phyloP scores from a whole-genome alignment of 2,113 vertebrate genomes.

The Heterochromis multidens region DNA sequence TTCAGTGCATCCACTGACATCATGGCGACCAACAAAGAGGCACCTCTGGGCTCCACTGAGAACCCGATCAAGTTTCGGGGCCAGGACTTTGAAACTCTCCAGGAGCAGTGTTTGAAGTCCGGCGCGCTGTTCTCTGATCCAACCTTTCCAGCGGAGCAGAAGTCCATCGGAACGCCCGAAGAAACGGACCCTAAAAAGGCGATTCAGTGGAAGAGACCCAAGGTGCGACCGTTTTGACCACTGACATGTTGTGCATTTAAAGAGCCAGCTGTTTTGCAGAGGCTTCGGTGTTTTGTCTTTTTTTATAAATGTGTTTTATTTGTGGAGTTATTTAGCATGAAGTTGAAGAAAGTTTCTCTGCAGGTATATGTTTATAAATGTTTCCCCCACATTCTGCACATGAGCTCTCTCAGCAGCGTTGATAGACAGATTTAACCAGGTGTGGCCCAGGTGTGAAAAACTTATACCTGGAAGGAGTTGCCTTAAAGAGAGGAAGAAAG shows the following conservation, averaged over 20 bases:
- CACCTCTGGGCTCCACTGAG: slow-evolving; percentile 56
- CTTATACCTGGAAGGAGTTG: background rate
- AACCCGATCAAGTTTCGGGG: slow-evolving; percentile 68
- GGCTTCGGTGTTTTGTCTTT: background rate
- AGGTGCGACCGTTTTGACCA: slow-evolving; percentile 35
- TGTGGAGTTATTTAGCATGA: background rate
- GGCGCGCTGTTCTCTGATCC: slow-evolving; percentile 68
- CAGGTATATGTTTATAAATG: background rate
- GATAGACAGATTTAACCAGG: background rate
- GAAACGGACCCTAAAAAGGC: slow-evolving; percentile 70
- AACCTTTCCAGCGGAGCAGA: slow-evolving; percentile 65
- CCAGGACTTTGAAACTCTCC: slow-evolving; percentile 50
- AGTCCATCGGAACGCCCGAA: slow-evolving; percentile 67
- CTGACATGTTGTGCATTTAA: background rate
- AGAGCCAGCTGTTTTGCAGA: background rate
- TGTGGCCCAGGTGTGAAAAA: background rate
- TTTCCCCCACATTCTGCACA: background rate
- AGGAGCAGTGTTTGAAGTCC: slow-evolving; percentile 53
- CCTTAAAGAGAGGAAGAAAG: background rate
- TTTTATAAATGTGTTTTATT: too few species aligned
- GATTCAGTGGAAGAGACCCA: slow-evolving; percentile 73
- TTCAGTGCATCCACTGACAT: background rate
- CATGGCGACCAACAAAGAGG: slow-evolving; percentile 28
- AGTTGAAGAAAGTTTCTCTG: background rate
- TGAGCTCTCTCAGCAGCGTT: background rate